Evolutionary conservation across 2,113 vertebrate genomes (phyloP).

Genomic region (Labrus mixtus): DNA sequence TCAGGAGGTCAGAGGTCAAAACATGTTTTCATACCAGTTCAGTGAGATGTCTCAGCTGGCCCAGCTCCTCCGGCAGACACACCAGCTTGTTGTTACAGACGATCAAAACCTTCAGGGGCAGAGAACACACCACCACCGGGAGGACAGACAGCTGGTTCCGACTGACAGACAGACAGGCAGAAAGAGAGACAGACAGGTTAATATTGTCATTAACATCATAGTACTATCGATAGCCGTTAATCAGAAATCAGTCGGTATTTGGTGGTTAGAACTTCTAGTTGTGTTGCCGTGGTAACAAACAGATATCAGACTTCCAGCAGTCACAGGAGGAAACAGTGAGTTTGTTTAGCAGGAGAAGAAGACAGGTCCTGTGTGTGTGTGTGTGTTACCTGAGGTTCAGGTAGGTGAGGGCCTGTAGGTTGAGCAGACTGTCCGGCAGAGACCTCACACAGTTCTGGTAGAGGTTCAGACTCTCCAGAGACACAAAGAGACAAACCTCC

Average conservation of each 20-base stretch:
- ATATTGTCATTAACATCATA: background rate
- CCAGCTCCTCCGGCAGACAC: conserved; percentile 94
- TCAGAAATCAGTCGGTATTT: no score
- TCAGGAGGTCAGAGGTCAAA: no score
- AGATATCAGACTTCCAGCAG: no score
- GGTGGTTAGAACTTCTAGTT: no score
- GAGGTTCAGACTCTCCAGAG: conserved; percentile 94
- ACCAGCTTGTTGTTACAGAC: conserved; percentile 97
- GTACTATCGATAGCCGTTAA: no score
- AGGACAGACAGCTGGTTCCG: conserved; percentile 95
- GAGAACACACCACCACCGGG: conserved; percentile 90
- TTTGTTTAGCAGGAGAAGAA: no score
- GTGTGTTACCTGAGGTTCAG: conserved; percentile 94
- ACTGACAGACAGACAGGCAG: conserved; percentile 76
- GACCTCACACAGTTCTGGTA: conserved; percentile 98
- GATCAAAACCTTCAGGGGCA: conserved; percentile 96
- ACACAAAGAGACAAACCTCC: conserved; percentile 94
- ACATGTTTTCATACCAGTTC: conserved; percentile 81
- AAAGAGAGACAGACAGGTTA: background rate
- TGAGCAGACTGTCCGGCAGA: conserved; percentile 93
- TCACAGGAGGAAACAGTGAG: no score
- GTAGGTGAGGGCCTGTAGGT: conserved; percentile 94
- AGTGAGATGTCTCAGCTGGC: conserved; percentile 90
- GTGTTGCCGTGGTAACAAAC: no score
- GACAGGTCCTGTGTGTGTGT: background rate